Percentiles rank a stretch among this genome's conserved stretches.
phyloP scores from a whole-genome alignment of 2,113 vertebrate genomes.

The Furnarius figulus region DNA sequence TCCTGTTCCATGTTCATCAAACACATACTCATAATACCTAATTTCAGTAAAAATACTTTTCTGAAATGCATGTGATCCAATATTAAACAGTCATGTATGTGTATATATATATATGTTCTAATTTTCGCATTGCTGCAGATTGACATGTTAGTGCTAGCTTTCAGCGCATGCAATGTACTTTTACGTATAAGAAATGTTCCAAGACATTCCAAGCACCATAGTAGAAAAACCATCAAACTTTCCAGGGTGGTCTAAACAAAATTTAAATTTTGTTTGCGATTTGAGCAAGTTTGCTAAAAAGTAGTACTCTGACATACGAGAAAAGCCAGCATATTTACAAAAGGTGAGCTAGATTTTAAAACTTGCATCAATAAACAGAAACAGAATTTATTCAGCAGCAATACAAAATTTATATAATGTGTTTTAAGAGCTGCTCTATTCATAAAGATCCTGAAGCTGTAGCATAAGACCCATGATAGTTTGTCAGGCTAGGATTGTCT shows the following conservation, averaged over 20 bases:
- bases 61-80: neutral
- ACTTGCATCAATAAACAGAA: neutral
- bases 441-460: constrained; percentile 10
- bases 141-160: neutral
- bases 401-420: neutral
- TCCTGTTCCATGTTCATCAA: neutral
- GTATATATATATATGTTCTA: neutral
- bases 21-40: neutral
- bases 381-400: neutral
- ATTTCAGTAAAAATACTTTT: neutral
- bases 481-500: constrained; percentile 55
- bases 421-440: neutral
- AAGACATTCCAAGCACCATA: neutral
- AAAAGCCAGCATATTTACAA: neutral
- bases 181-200: neutral
- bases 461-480: constrained; percentile 28
- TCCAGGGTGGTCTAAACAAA: neutral
- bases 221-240: neutral
- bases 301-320: neutral
- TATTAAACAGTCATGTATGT: neutral
- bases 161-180: neutral
- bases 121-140: neutral
- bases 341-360: neutral
- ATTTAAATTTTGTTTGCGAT: neutral
- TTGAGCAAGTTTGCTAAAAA: neutral